phyloP scores from a whole-genome alignment of 2,113 vertebrate genomes.

The Ctenodactylus gundi region DNA sequence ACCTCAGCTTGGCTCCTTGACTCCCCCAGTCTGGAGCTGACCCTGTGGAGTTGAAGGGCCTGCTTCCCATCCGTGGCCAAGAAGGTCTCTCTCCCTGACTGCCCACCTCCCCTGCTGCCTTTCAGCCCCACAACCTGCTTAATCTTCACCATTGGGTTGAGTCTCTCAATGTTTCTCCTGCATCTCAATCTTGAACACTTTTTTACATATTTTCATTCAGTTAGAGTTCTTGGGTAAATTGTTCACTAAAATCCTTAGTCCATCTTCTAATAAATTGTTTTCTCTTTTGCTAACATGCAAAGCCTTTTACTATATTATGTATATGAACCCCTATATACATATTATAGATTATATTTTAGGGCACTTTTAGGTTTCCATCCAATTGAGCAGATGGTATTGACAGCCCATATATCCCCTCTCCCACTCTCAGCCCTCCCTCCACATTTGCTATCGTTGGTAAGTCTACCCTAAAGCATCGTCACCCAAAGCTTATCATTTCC shows the following conservation, averaged over 20 bases:
- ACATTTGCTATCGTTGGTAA: too few species aligned
- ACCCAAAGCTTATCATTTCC: background rate
- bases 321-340: background rate
- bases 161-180: background rate
- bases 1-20: background rate
- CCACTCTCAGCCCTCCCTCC: too few species aligned
- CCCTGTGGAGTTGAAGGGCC: background rate
- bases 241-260: background rate
- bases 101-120: background rate
- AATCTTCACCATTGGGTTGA: background rate
- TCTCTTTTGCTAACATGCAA: background rate
- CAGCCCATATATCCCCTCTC: too few species aligned
- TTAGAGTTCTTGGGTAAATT: background rate
- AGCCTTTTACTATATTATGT: background rate
- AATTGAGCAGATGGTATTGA: too few species aligned
- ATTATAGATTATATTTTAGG: background rate
- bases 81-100: background rate
- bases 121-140: background rate
- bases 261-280: background rate
- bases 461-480: background rate
- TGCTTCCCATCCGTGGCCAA: background rate
- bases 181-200: background rate
- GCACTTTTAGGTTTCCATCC: background rate
- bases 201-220: background rate
- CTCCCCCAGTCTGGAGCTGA: background rate